Percentiles rank a stretch among this genome's conserved stretches.
phyloP scores from a whole-genome alignment of 2,888 invertebrate species.

The Lucinisca nassula region DNA sequence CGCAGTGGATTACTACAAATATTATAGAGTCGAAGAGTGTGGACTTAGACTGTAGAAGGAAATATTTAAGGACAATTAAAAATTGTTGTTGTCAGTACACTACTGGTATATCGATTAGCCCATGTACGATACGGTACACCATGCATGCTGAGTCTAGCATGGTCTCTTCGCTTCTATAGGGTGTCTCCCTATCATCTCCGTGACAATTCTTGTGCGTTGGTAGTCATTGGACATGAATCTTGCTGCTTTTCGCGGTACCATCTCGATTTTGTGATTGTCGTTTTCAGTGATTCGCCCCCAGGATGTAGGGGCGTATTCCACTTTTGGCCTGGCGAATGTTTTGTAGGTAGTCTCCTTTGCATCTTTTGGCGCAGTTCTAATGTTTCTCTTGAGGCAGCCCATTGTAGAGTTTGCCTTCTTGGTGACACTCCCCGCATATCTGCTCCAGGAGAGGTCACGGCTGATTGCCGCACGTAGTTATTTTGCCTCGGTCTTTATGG shows the following conservation, averaged over 20 bases:
- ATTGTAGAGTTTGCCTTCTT: constrained; percentile 1
- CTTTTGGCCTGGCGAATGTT: not conserved
- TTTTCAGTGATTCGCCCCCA: not conserved
- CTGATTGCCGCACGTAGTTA: not conserved
- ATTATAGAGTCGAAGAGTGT: no score
- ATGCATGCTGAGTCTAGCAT: not conserved
- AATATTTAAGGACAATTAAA: no score
- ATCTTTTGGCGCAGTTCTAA: not conserved
- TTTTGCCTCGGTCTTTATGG: not conserved
- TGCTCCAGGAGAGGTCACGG: constrained; percentile 1
- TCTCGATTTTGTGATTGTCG: not conserved
- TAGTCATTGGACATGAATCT: not conserved
- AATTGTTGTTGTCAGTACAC: not conserved
- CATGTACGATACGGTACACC: not conserved
- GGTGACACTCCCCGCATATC: not conserved
- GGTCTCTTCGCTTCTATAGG: not conserved
- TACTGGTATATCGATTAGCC: not conserved
- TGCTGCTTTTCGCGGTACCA: not conserved
- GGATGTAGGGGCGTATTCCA: not conserved
- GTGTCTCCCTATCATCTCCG: not conserved
- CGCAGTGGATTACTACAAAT: no score
- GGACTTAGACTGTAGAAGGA: no score
- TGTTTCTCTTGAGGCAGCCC: constrained; percentile 8
- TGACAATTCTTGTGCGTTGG: not conserved
- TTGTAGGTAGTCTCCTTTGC: constrained; percentile 10